Percentiles rank a stretch among this genome's conserved stretches.
Conservation (phyloP, 2,797 vertebrate species). For the Gymnocypris eckloni region DNA sequence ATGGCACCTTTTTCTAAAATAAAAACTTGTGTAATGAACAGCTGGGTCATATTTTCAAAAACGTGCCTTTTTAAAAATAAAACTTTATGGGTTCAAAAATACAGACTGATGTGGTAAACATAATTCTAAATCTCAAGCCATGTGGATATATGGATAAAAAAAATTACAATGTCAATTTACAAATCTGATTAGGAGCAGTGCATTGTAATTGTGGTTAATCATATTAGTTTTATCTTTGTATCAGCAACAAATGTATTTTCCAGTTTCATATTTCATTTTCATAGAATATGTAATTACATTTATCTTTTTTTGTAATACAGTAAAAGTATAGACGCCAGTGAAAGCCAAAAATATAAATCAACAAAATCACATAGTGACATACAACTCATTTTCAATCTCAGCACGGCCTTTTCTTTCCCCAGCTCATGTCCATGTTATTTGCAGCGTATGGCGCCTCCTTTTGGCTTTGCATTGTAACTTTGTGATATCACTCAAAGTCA, state of each 20-base stretch:
- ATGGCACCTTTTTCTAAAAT: background rate
- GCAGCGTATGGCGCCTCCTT: constrained; percentile 51
- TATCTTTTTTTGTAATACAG: background rate
- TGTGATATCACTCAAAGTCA: constrained; percentile 60
- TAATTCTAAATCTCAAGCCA: background rate
- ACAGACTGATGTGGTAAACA: background rate
- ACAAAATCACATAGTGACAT: background rate
- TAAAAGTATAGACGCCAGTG: background rate
- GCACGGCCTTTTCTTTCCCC: background rate
- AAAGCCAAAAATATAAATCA: background rate
- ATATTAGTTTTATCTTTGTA: background rate
- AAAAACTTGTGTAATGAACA: background rate
- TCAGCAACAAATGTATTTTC: background rate
- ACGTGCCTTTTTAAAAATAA: background rate
- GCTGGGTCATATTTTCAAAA: background rate
- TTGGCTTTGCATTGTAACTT: constrained; percentile 51
- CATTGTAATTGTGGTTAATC: too few relatives aligned
- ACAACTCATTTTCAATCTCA: background rate
- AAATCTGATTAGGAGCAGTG: background rate
- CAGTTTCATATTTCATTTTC: too few relatives aligned
- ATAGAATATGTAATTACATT: background rate
- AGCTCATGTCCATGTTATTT: constrained; percentile 55
- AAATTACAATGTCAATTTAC: too few relatives aligned
- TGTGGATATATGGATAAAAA: background rate
- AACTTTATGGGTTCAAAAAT: background rate